Conservation (phyloP, 2,113 vertebrate species). For the Phocoena sinus region DNA sequence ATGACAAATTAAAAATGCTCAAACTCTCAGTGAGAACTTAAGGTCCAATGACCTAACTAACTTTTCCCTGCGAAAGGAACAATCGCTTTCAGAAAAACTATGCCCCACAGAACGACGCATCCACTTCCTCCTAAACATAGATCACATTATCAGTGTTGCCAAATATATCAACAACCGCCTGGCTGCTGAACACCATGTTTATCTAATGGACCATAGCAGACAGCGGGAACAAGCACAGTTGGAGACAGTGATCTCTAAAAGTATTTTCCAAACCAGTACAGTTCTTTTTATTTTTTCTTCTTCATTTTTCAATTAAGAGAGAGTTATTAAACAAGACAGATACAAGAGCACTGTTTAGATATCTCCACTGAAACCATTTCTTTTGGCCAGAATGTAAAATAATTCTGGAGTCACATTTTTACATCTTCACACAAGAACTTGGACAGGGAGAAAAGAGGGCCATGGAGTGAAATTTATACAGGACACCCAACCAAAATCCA, state of each 20-base stretch:
- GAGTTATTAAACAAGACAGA: slow-evolving; percentile 77
- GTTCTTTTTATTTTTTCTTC: slow-evolving; percentile 60
- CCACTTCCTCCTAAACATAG: slow-evolving; percentile 75
- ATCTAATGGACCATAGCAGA: slow-evolving; percentile 74
- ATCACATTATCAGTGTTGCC: slow-evolving; percentile 63
- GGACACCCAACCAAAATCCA: background rate
- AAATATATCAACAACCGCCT: slow-evolving; percentile 52
- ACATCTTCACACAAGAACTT: background rate
- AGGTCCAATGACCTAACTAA: slow-evolving; percentile 59
- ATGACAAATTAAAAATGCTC: slow-evolving; percentile 47
- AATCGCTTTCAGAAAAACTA: slow-evolving; percentile 53
- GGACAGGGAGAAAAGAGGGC: background rate
- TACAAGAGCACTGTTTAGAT: slow-evolving; percentile 75
- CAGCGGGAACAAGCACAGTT: slow-evolving; percentile 60
- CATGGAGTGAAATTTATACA: background rate
- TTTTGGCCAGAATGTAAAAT: slow-evolving; percentile 75
- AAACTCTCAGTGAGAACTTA: slow-evolving; percentile 36
- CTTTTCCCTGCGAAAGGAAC: slow-evolving; percentile 51
- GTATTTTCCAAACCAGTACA: slow-evolving; percentile 67
- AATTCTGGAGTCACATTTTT: slow-evolving; percentile 61
- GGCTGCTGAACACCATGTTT: slow-evolving; percentile 74
- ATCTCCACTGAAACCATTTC: slow-evolving; percentile 67
- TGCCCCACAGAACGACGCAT: slow-evolving; percentile 58
- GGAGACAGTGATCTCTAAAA: slow-evolving; percentile 73
- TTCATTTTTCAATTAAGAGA: slow-evolving; percentile 42